A percentile compares a stretch with the other conserved stretches of the same genome.
These are phyloP conservation scores for Atherix ibis DNA, from an alignment of 2,888 invertebrate genomes.

Conservation along the genomic window DNA sequence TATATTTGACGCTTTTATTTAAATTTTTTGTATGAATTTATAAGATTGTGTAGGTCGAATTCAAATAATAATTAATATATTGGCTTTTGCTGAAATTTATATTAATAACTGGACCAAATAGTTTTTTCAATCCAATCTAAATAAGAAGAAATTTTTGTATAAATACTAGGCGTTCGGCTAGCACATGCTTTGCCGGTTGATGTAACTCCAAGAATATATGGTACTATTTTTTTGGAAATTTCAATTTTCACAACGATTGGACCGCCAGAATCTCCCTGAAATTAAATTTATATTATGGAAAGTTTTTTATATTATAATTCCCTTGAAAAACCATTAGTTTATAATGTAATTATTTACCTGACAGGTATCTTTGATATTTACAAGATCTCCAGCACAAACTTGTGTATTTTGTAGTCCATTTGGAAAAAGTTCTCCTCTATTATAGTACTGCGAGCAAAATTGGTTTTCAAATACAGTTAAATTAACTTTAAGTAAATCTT, in stretches of 20 bases:
- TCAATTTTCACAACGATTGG: conserved; percentile 1
- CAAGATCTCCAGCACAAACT: conserved; percentile 22
- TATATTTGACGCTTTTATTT: too few relatives aligned
- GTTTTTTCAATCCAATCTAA: conserved; percentile 18
- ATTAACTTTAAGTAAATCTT: conserved; percentile 6
- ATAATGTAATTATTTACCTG: conserved; percentile 10
- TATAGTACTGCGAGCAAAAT: conserved; percentile 7
- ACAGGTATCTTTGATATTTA: conserved; percentile 18
- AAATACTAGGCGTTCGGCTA: conserved; percentile 15
- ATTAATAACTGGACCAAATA: too few relatives aligned
- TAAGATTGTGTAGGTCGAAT: too few relatives aligned
- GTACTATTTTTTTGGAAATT: not conserved
- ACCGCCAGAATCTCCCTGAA: conserved; percentile 10
- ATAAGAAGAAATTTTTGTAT: conserved; percentile 16
- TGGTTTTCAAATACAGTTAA: conserved; percentile 7
- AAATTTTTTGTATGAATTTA: too few relatives aligned
- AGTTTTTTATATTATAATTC: not conserved
- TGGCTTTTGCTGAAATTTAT: too few relatives aligned
- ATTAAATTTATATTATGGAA: not conserved
- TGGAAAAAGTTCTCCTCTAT: conserved; percentile 8
- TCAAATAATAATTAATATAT: too few relatives aligned
- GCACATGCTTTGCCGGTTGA: conserved; percentile 18
- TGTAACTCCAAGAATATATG: conserved; percentile 16
- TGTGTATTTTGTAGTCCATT: conserved; percentile 18
- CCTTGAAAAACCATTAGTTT: not conserved